A percentile compares a stretch with the other conserved stretches of the same genome.
phyloP scores from a whole-genome alignment of 2,888 invertebrate species.

The Mechanitis mazaeus region DNA sequence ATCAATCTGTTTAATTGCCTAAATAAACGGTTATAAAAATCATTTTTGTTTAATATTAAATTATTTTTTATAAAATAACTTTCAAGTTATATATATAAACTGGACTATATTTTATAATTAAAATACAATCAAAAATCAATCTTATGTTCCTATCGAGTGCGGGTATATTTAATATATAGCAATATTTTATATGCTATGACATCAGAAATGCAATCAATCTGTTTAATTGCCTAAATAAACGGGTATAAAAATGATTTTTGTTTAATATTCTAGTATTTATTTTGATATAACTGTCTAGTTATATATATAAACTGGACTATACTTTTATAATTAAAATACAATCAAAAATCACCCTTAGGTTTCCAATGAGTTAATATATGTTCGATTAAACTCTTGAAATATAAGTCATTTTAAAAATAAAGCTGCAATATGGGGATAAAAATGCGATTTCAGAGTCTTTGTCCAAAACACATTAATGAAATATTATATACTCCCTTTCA shows the following conservation, averaged over 20 bases:
- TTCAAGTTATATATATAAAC: too few relatives aligned
- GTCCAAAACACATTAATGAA: slow-evolving; percentile 7
- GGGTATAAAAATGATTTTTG: slow-evolving; percentile 5
- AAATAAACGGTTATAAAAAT: slow-evolving; percentile 11
- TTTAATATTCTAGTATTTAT: slow-evolving; percentile 27
- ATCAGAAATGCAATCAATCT: slow-evolving; percentile 67
- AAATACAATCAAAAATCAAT: too few relatives aligned
- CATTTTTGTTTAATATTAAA: slow-evolving; percentile 27
- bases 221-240: slow-evolving; percentile 30
- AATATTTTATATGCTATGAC: slow-evolving; percentile 73
- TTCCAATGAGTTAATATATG: too few relatives aligned
- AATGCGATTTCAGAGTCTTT: slow-evolving; percentile 1
- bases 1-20: slow-evolving; percentile 54
- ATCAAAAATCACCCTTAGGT: too few relatives aligned
- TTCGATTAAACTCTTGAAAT: too few relatives aligned
- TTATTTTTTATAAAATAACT: background rate
- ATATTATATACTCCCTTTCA: slow-evolving; percentile 6
- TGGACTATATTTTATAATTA: too few relatives aligned
- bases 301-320: too few relatives aligned
- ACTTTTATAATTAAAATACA: too few relatives aligned
- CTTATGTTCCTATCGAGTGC: too few relatives aligned
- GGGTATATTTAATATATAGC: slow-evolving; percentile 29
- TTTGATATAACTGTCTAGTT: too few relatives aligned
- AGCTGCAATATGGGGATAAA: background rate
- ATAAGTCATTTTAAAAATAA: background rate